A percentile compares a stretch with the other conserved stretches of the same genome.
Conservation (phyloP, 1,140 invertebrate species). For the Zaprionus lachaisei region DNA sequence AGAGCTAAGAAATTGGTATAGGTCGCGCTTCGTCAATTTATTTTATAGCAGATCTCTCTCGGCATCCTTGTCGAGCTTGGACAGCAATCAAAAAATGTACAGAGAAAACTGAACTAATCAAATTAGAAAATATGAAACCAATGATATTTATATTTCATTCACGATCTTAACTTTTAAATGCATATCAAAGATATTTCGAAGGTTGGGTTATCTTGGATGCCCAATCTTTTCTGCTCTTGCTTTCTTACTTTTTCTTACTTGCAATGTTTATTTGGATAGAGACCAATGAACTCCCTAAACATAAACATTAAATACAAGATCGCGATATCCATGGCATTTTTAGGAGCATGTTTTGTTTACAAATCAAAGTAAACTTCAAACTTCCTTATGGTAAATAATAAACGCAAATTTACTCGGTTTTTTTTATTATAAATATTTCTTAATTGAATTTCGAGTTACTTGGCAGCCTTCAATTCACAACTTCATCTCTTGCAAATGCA, state of each 20-base stretch:
- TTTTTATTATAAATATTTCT: no score
- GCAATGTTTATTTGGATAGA: not conserved
- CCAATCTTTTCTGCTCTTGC: not conserved
- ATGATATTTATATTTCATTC: not conserved
- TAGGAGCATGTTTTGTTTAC: not conserved
- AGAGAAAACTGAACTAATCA: not conserved
- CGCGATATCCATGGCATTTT: not conserved
- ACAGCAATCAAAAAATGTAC: not conserved
- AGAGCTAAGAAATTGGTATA: conserved; percentile 52
- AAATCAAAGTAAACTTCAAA: not conserved
- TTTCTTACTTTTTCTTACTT: not conserved
- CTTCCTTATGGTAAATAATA: not conserved
- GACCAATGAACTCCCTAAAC: not conserved
- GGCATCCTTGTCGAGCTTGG: not conserved
- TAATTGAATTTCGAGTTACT: not conserved
- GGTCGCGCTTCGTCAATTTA: conserved; percentile 50
- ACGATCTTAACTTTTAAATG: not conserved
- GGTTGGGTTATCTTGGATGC: not conserved
- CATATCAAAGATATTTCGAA: not conserved
- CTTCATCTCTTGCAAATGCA: not conserved
- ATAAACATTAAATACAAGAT: not conserved
- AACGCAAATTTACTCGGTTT: not conserved
- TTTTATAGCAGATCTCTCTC: not conserved
- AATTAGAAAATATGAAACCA: not conserved
- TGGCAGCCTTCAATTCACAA: not conserved